phyloP scores from a whole-genome alignment of 2,113 vertebrate genomes.

The Labeo catla region DNA sequence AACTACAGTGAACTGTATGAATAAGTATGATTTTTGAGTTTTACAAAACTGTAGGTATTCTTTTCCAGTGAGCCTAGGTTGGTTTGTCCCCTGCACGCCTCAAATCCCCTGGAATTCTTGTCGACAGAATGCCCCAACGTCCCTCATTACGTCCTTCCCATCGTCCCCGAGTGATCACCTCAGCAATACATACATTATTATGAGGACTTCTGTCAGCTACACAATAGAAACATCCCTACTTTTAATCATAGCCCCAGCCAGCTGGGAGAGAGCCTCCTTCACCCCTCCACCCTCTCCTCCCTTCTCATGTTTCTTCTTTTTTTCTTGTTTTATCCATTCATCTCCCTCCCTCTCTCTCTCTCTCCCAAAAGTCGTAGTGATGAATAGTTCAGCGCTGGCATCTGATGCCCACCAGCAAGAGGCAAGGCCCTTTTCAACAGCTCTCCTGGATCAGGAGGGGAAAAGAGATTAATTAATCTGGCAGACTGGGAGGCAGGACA shows the following conservation, averaged over 20 bases:
- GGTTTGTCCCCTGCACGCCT: constrained; percentile 41
- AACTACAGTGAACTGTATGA: neutral
- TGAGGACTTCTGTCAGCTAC: constrained; percentile 54
- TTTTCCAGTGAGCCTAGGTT: neutral
- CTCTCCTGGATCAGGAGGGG: constrained; percentile 72
- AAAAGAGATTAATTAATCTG: constrained; percentile 80
- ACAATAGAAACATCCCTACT: constrained; percentile 69
- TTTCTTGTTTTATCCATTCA: constrained; percentile 44
- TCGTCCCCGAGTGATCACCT: constrained; percentile 54
- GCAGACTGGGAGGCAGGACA: constrained; percentile 68
- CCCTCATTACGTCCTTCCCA: constrained; percentile 41
- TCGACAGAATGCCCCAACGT: constrained; percentile 13
- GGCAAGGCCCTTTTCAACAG: constrained; percentile 69
- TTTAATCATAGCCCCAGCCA: constrained; percentile 73
- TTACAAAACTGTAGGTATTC: neutral
- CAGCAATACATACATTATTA: constrained; percentile 62
- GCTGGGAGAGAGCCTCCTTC: constrained; percentile 64
- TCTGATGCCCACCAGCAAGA: constrained; percentile 76
- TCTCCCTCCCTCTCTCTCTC: constrained; percentile 45
- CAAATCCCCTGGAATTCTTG: constrained; percentile 16
- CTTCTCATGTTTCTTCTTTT: constrained; percentile 67
- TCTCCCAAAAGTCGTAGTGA: constrained; percentile 74
- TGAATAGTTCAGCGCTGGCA: constrained; percentile 74
- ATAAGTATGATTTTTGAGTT: neutral
- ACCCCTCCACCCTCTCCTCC: constrained; percentile 61